Conservation (phyloP, 1,140 invertebrate species). For the Polyergus mexicanus region DNA sequence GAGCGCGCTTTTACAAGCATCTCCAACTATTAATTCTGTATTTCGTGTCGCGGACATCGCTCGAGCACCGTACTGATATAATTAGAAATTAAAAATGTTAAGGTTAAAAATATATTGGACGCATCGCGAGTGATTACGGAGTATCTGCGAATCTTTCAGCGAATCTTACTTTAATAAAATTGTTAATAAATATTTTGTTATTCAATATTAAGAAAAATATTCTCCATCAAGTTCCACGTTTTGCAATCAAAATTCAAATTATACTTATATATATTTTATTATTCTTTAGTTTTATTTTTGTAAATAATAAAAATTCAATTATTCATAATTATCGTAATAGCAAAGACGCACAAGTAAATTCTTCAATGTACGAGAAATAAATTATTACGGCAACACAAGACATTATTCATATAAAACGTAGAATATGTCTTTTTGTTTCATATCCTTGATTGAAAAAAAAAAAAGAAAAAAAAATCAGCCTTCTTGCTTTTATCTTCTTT, state of each 20-base stretch:
- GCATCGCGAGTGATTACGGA: not conserved
- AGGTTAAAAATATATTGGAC: not conserved
- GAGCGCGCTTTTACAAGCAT: not conserved
- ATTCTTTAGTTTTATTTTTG: not conserved
- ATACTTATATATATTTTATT: too few species aligned
- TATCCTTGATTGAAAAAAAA: not conserved
- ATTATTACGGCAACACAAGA: not conserved
- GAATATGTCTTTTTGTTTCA: not conserved
- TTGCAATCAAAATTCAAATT: too few species aligned
- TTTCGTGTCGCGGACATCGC: not conserved
- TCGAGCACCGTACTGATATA: slow-evolving; percentile 4
- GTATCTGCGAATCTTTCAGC: not conserved
- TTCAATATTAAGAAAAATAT: not conserved
- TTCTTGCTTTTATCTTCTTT: not conserved
- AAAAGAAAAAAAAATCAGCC: slow-evolving; percentile 3
- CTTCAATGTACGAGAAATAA: not conserved
- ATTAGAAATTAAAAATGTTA: slow-evolving; percentile 22
- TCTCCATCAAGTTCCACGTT: not conserved
- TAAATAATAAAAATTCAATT: not conserved
- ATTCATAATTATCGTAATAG: not conserved
- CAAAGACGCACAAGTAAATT: not conserved
- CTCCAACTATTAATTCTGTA: not conserved
- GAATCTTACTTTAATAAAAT: slow-evolving; percentile 1
- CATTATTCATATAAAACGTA: not conserved
- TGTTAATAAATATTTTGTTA: not conserved